Evolutionary conservation across 92 coral and sea anemone species (phyloP).

Genomic region (Bergia sp.): DNA sequence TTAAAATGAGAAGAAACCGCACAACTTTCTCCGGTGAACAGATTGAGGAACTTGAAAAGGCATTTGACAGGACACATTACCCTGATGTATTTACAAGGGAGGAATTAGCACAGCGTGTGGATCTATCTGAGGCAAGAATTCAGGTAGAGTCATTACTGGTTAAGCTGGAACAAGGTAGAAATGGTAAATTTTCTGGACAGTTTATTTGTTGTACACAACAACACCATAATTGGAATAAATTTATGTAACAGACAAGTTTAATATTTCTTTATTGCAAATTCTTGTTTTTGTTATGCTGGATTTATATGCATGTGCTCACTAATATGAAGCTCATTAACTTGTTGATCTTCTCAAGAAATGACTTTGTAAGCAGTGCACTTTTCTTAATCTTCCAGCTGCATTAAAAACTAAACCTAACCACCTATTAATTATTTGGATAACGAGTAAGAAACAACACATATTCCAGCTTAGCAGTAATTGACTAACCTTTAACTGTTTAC

Average conservation of each 20-base stretch:
- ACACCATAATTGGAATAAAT: not conserved
- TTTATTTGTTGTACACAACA: not conserved
- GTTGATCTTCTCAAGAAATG: constrained; percentile 21
- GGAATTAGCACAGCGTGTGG: constrained; percentile 89
- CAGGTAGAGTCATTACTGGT: constrained; percentile 94
- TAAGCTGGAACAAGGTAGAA: constrained; percentile 70
- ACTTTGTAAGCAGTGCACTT: not conserved
- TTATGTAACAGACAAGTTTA: not conserved
- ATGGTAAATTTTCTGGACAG: not conserved
- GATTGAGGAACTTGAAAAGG: constrained; percentile 92
- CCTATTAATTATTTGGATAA: constrained; percentile 25
- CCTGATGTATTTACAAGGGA: constrained; percentile 98
- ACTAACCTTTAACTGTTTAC: constrained; percentile 65
- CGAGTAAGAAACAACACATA: constrained; percentile 6
- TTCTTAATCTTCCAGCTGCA: constrained; percentile 32
- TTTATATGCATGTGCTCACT: constrained; percentile 3
- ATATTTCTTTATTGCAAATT: not conserved
- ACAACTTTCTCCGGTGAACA: constrained; percentile 94
- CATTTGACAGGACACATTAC: constrained; percentile 93
- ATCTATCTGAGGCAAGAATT: constrained; percentile 97
- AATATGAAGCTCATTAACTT: not conserved
- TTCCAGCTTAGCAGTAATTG: constrained; percentile 95
- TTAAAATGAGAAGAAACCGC: constrained; percentile 82
- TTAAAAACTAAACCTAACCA: constrained; percentile 36
- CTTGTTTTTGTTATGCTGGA: constrained; percentile 13